Conservation (phyloP, 2,113 vertebrate genomes). For the Heterocephalus glaber region DNA sequence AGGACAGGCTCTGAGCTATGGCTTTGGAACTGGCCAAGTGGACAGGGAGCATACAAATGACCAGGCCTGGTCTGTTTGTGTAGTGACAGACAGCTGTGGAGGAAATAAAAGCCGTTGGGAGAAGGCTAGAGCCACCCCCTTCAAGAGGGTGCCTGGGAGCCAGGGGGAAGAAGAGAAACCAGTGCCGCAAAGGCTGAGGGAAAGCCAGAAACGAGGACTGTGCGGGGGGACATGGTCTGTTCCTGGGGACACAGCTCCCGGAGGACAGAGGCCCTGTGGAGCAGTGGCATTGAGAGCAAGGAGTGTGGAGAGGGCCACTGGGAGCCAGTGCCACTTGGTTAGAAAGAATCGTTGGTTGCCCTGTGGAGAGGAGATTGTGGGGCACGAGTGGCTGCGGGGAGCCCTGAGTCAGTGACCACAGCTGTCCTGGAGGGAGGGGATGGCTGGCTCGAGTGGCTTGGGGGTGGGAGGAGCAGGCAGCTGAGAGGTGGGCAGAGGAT, state of each 20-base stretch:
- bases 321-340: not conserved
- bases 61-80: not conserved
- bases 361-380: not conserved
- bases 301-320: not conserved
- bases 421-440: not conserved
- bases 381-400: not conserved
- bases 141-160: too few species aligned
- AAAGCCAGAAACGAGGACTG: not conserved
- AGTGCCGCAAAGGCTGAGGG: not conserved
- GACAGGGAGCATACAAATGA: not conserved
- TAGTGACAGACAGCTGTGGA: not conserved
- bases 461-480: not conserved
- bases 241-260: not conserved
- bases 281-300: not conserved
- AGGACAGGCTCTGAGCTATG: not conserved
- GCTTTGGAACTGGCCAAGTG: not conserved
- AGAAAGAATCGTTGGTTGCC: not conserved
- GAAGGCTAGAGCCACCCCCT: not conserved
- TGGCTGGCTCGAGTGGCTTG: accelerated
- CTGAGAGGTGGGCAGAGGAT: accelerated
- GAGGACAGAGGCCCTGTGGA: not conserved
- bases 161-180: not conserved
- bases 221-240: not conserved
- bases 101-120: accelerated
- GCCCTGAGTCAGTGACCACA: not conserved